Evolutionary conservation across 1,140 invertebrate genomes (phyloP).

Genomic region (Eriosoma lanigerum): DNA sequence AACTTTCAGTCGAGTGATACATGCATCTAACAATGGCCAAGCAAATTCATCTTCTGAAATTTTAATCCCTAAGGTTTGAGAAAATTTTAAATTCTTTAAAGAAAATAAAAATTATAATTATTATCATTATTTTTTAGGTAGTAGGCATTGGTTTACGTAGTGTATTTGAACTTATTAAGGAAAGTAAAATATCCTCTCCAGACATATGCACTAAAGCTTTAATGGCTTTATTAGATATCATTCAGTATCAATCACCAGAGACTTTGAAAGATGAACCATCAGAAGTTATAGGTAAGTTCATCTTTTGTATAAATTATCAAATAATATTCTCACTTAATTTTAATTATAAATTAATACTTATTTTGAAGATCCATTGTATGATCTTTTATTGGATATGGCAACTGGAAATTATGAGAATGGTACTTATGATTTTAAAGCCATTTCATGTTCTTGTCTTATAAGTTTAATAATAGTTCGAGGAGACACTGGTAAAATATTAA

Average conservation of each 20-base stretch:
- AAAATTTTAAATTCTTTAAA: not conserved
- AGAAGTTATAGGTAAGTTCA: constrained; percentile 69
- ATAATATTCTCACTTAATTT: too few relatives aligned
- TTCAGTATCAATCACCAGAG: constrained; percentile 88
- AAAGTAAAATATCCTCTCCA: constrained; percentile 79
- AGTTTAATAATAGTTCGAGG: constrained; percentile 89
- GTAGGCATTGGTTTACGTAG: constrained; percentile 87
- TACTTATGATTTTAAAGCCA: constrained; percentile 63
- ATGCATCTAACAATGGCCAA: not conserved
- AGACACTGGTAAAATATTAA: constrained; percentile 87
- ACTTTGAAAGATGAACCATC: constrained; percentile 74
- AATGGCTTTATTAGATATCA: constrained; percentile 81
- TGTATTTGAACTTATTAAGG: constrained; percentile 87
- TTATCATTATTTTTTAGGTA: constrained; percentile 63
- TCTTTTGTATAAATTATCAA: not conserved
- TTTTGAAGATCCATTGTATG: constrained; percentile 72
- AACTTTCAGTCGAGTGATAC: constrained; percentile 11
- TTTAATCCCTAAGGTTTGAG: constrained; percentile 27
- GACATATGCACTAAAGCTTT: constrained; percentile 83
- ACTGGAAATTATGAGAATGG: constrained; percentile 60
- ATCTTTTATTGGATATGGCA: constrained; percentile 75
- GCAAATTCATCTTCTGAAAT: not conserved
- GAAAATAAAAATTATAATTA: too few relatives aligned
- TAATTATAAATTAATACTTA: not conserved
- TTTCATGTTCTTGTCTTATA: constrained; percentile 87